Percentiles rank a stretch among this genome's conserved stretches.
Evolutionary conservation across 2,113 vertebrate genomes (phyloP).

Genomic region (Silurus asotus): DNA sequence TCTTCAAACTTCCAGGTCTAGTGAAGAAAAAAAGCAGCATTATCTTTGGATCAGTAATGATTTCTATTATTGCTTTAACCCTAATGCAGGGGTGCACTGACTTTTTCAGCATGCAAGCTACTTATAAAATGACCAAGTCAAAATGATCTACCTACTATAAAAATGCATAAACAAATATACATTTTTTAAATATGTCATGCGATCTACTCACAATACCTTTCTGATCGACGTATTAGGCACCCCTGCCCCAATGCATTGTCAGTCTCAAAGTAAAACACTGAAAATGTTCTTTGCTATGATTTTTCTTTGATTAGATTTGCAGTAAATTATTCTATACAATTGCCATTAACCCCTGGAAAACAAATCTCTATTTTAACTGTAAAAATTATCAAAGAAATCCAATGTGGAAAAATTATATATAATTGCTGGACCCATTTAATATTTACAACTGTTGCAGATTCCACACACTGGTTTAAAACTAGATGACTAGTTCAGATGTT

Average conservation of each 20-base stretch:
- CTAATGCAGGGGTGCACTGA: no score
- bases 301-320: not conserved
- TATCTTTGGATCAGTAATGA: not conserved
- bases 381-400: not conserved
- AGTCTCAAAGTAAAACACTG: not conserved
- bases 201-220: no score
- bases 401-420: not conserved
- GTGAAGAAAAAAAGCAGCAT: not conserved
- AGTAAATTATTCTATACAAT: no score
- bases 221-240: no score
- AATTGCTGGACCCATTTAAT: not conserved
- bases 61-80: not conserved
- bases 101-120: no score
- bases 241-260: not conserved
- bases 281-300: not conserved
- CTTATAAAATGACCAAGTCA: no score
- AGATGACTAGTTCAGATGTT: not conserved
- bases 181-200: no score
- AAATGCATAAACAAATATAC: no score
- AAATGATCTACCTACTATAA: no score
- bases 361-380: not conserved
- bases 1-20: conserved; percentile 87
- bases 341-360: not conserved
- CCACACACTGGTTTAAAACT: not conserved
- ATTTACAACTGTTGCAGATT: not conserved